Conservation (phyloP, 2,113 vertebrate species). For the Sitta europaea region DNA sequence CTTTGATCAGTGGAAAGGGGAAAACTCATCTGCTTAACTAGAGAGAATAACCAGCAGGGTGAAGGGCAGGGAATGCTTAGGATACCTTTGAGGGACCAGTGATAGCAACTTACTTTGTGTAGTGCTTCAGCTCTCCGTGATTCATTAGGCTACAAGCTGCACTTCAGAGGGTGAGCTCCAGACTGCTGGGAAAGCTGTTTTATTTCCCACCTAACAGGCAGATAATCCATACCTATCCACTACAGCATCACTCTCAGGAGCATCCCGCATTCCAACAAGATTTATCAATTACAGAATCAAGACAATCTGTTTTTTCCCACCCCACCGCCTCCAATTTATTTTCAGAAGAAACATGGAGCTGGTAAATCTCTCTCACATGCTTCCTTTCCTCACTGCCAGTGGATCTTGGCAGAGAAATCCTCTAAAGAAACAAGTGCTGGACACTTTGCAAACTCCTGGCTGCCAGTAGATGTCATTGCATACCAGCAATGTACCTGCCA, state of each 20-base stretch:
- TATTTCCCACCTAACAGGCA: not conserved
- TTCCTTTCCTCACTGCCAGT: not conserved
- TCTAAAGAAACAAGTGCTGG: not conserved
- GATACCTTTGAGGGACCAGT: not conserved
- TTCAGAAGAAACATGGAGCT: not conserved
- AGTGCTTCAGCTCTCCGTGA: not conserved
- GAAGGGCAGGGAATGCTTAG: not conserved
- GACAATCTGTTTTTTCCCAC: not conserved
- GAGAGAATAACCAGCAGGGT: not conserved
- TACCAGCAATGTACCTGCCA: not conserved
- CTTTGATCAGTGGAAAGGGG: not conserved
- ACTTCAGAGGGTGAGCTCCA: not conserved
- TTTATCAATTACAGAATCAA: not conserved
- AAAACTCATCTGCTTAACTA: not conserved
- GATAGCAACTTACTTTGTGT: not conserved
- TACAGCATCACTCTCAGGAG: not conserved
- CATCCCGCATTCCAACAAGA: not conserved
- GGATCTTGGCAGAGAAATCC: not conserved
- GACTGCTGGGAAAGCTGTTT: not conserved
- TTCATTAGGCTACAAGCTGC: not conserved
- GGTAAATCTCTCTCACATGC: not conserved
- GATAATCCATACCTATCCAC: not conserved
- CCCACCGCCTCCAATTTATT: not conserved
- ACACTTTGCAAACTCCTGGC: not conserved
- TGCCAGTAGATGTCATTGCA: slow-evolving; percentile 61